Evolutionary conservation across 2,888 invertebrate genomes (phyloP), one percentile per base, ranked within the genome.

Genomic region (Phoenoteleia sp.): DNA sequence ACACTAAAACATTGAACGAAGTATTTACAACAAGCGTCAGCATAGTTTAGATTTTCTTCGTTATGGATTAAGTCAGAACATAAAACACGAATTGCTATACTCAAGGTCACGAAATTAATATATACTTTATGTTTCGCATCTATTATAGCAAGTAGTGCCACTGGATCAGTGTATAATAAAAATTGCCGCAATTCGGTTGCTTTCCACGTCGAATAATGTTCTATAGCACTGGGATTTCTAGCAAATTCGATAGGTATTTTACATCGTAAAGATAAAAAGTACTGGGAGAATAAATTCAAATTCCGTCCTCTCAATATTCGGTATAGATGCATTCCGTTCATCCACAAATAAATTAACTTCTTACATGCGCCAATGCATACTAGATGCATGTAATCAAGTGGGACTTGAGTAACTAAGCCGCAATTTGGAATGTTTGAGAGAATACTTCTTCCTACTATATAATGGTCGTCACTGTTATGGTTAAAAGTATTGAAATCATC

Each of bases 311-410:
- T 52, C 6, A 13, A 11, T 6, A n/a, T 25, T 11, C 39, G 3
- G n/a, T 52, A 52, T 15, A 4, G 25, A 17, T 25, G 15, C 23
- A 23, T 13, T 25, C 13, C 3, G 7, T 27, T 3, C 3, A 3
- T 27, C 60, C 60, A 62, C 17, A 62, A 19, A 19, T 21, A 1
- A 11, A 39, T 36, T 19, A 62, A 17, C 21, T 62, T 62, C 60
- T 62, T 36, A 15, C 17, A 33, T 29, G 29, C 13, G n/a, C 23
- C 27, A n/a, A 62, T 33, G 27, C 54, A 54, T n/a, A 54, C 25
- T n/a, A 54, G 25, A 27, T 54, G 6, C 17, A 19, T 17, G 13
- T 52, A 52, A 19, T 52, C 23, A 17, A 52, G 21, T 52, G 52
- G 52, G 3, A 54, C 54, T 33, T 39, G 52, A 15, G 13, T 23